Evolutionary conservation across 1,140 invertebrate species (phyloP).

Genomic region (Drosophila quadrilineata): DNA sequence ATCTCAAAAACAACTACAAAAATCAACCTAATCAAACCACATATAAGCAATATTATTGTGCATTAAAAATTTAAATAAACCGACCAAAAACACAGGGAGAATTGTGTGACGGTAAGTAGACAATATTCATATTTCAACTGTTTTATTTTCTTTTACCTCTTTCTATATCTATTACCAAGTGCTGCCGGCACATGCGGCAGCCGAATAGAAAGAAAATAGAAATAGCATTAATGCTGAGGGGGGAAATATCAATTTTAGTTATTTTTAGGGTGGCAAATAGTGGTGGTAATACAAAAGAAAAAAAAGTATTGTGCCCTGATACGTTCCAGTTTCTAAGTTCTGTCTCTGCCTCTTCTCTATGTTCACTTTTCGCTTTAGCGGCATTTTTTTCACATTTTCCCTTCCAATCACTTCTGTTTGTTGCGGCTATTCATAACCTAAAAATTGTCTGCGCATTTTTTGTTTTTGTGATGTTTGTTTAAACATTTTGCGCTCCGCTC

Average conservation of each 20-base stretch:
- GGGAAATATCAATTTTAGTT: constrained; percentile 15
- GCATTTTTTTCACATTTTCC: constrained; percentile 36
- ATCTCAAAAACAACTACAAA: not conserved
- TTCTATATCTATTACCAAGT: too few species aligned
- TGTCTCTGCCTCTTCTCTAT: not conserved
- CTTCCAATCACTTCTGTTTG: constrained; percentile 26
- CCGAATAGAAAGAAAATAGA: not conserved
- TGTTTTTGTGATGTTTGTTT: constrained; percentile 73
- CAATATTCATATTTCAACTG: too few species aligned
- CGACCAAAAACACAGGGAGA: constrained; percentile 17
- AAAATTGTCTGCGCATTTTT: constrained; percentile 49
- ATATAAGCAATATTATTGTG: constrained; percentile 47
- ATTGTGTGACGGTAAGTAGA: constrained; percentile 33
- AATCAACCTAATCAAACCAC: constrained; percentile 22
- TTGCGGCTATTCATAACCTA: constrained; percentile 57
- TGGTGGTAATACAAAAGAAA: constrained; percentile 5
- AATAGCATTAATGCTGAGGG: too few species aligned
- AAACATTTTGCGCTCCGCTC: constrained; percentile 41
- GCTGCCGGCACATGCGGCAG: constrained; percentile 32
- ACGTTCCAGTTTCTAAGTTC: constrained; percentile 10
- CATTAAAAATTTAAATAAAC: too few species aligned
- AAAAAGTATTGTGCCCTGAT: too few species aligned
- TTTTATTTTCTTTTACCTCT: too few species aligned
- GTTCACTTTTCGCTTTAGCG: constrained; percentile 44
- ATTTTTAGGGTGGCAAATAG: constrained; percentile 27